phyloP scores from a whole-genome alignment of 2,888 invertebrate species.

The Ectobius pallidus region DNA sequence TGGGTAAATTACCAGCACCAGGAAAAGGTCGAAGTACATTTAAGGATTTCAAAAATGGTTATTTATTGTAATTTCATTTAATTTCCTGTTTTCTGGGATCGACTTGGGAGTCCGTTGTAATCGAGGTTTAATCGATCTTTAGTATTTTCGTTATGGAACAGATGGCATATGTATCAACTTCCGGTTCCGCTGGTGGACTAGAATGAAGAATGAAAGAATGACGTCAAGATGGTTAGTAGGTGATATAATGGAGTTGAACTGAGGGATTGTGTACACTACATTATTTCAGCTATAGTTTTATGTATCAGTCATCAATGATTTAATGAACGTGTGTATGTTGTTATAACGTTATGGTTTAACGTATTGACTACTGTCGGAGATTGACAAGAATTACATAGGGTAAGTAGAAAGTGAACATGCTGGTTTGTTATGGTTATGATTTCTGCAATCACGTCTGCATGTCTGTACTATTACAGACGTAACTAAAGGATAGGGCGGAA shows the following conservation, averaged over 20 bases:
- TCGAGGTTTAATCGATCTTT: no score
- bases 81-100: no score
- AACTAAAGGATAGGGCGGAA: no score
- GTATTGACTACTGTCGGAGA: background rate
- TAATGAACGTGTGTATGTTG: conserved; percentile 6
- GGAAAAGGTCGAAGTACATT: no score
- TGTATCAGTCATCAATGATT: background rate
- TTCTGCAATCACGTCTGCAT: no score
- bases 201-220: conserved; percentile 26
- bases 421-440: conserved; percentile 23
- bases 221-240: conserved; percentile 22
- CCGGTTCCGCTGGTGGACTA: conserved; percentile 12
- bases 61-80: no score
- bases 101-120: no score
- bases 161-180: no score
- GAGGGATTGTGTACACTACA: background rate
- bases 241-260: conserved; percentile 18
- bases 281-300: conserved; percentile 2
- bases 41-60: no score
- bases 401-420: conserved; percentile 22
- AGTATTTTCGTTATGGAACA: no score
- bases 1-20: no score
- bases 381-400: background rate
- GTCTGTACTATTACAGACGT: no score
- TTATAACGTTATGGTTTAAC: background rate